Evolutionary conservation across 2,888 invertebrate species (phyloP).

Genomic region (Caenorhabditis sp.): DNA sequence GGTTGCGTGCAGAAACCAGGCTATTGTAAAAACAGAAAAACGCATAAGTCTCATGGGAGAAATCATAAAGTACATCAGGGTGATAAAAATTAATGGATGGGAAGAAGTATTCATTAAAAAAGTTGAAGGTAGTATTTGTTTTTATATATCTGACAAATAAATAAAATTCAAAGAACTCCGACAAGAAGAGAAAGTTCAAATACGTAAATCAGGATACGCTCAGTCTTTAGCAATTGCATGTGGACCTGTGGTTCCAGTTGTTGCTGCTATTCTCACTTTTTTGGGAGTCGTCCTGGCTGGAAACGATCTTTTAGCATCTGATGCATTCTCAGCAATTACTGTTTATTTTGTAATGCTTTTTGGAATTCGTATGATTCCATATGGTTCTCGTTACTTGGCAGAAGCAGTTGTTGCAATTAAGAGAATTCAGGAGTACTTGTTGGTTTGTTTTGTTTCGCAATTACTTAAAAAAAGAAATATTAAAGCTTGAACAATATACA

Average conservation of each 20-base stretch:
- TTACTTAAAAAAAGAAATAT: no score
- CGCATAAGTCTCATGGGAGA: constrained; percentile 85
- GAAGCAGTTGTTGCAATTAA: constrained; percentile 83
- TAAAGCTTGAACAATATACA: constrained; percentile 25
- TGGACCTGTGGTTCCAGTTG: constrained; percentile 86
- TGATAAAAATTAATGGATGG: constrained; percentile 88
- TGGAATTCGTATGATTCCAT: constrained; percentile 84
- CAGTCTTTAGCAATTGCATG: constrained; percentile 86
- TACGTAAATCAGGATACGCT: constrained; percentile 86
- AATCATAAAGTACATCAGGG: constrained; percentile 86
- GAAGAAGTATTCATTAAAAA: constrained; percentile 86
- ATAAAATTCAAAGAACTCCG: constrained; percentile 85
- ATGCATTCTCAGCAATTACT: constrained; percentile 85
- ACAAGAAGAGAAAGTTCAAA: constrained; percentile 85
- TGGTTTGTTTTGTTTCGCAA: constrained; percentile 38
- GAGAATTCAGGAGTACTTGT: constrained; percentile 82
- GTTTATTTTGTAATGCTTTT: constrained; percentile 85
- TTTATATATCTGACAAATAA: no score
- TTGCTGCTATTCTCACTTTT: constrained; percentile 87
- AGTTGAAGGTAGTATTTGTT: constrained; percentile 83
- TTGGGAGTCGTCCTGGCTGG: constrained; percentile 85
- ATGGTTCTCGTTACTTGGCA: constrained; percentile 83
- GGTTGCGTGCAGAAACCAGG: constrained; percentile 78
- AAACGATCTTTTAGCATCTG: constrained; percentile 86
- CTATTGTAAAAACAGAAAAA: constrained; percentile 81